Evolutionary conservation across 2,888 invertebrate genomes (phyloP).

Genomic region (Torymus auratus): DNA sequence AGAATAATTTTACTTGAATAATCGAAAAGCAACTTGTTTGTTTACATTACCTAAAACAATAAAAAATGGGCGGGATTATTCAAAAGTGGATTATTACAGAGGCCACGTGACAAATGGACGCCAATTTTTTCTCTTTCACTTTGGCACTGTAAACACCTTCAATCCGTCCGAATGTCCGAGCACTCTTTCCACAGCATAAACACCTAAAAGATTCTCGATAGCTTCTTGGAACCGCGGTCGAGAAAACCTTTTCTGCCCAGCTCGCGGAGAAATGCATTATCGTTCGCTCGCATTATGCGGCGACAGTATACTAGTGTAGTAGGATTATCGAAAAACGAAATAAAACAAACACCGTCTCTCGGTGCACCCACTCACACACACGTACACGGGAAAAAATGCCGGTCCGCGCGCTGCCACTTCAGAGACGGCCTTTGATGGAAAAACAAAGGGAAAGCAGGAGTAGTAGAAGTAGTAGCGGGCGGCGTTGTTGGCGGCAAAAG

Average conservation of each 20-base stretch:
- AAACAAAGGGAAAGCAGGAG: constrained; percentile 28
- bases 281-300: background rate
- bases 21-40: too few species aligned
- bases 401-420: background rate
- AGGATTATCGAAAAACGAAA: background rate
- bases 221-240: too few species aligned
- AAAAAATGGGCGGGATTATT: constrained; percentile 27
- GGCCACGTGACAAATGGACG: constrained; percentile 19
- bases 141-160: constrained; percentile 16
- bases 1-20: too few species aligned
- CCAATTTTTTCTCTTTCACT: constrained; percentile 24
- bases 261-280: constrained; percentile 9
- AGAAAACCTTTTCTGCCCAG: too few species aligned
- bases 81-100: background rate
- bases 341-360: background rate
- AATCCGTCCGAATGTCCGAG: background rate
- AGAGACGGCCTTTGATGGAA: constrained; percentile 6
- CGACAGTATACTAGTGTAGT: too few species aligned
- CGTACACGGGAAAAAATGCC: background rate
- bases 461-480: too few species aligned
- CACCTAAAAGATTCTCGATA: too few species aligned
- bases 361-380: too few species aligned
- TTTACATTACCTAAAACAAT: background rate
- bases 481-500: too few species aligned
- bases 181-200: background rate